Percentiles rank a stretch among this genome's conserved stretches.
phyloP scores from a whole-genome alignment of 2,888 invertebrate genomes.

The Ormyrus nitidulus region DNA sequence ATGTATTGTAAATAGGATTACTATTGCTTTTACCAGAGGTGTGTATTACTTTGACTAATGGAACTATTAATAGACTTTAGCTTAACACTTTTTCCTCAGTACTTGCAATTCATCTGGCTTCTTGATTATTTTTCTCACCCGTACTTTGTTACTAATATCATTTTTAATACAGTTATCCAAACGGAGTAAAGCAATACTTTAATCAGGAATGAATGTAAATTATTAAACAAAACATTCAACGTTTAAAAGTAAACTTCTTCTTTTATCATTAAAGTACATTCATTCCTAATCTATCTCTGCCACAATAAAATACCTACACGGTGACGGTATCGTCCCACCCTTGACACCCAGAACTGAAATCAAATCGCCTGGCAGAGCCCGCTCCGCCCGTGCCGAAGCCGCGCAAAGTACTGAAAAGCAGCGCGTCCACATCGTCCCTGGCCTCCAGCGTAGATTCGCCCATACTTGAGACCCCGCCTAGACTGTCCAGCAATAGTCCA shows the following conservation, averaged over 20 bases:
- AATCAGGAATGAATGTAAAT: constrained; percentile 2
- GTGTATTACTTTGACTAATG: constrained; percentile 34
- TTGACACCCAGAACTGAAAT: no score
- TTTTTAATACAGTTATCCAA: background rate
- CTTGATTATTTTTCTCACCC: constrained; percentile 1
- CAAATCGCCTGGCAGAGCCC: constrained; percentile 11
- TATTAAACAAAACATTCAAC: no score
- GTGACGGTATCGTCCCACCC: background rate
- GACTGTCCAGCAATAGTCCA: constrained; percentile 11
- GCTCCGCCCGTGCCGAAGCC: constrained; percentile 35
- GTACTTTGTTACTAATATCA: constrained; percentile 1
- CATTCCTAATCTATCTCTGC: background rate
- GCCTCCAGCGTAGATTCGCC: constrained; percentile 5
- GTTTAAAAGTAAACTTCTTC: no score
- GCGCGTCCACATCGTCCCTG: background rate
- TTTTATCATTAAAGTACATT: background rate
- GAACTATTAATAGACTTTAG: background rate
- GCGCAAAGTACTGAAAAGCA: constrained; percentile 39
- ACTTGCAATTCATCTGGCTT: background rate
- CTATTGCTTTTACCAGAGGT: constrained; percentile 41
- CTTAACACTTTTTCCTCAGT: constrained; percentile 8
- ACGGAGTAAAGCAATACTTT: background rate
- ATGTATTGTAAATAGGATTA: constrained; percentile 46
- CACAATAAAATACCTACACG: background rate
- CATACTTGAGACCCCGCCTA: background rate